Percentiles rank a stretch among this genome's conserved stretches.
These are phyloP conservation scores for Diorhabda carinulata DNA, from an alignment of 1,140 invertebrate species.

Conservation along the genomic window DNA sequence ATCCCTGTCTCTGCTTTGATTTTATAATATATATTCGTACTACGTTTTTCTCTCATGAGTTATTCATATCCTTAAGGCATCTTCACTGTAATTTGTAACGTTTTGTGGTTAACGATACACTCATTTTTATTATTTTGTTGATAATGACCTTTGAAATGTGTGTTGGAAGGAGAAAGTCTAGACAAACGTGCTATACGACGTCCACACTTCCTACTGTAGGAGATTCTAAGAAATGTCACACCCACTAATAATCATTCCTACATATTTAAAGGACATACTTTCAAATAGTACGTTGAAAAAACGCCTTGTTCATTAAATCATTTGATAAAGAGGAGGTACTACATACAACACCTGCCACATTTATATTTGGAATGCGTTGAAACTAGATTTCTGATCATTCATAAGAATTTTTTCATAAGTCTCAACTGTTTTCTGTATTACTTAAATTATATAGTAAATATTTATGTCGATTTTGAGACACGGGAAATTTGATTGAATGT, in stretches of 20 bases:
- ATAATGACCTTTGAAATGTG: constrained; percentile 35
- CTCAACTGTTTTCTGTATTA: too few relatives aligned
- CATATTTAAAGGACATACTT: neutral
- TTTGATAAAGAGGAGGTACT: too few relatives aligned
- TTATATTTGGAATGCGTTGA: too few relatives aligned
- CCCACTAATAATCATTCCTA: neutral
- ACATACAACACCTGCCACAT: too few relatives aligned
- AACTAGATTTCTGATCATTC: too few relatives aligned
- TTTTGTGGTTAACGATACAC: constrained; percentile 41
- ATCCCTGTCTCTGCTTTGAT: too few relatives aligned
- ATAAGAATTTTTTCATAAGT: too few relatives aligned
- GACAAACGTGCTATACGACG: constrained; percentile 7
- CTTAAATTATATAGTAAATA: too few relatives aligned
- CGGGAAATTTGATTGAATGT: too few relatives aligned
- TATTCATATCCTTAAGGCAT: constrained; percentile 38
- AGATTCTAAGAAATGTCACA: neutral
- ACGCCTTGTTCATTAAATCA: too few relatives aligned
- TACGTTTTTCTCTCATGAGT: constrained; percentile 40
- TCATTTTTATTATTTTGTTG: constrained; percentile 41
- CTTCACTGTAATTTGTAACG: constrained; percentile 44
- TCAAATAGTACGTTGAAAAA: neutral
- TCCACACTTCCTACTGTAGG: neutral
- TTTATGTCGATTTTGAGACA: too few relatives aligned
- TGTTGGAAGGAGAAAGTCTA: constrained; percentile 10
- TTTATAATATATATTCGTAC: too few relatives aligned